Conservation (phyloP, 2,888 invertebrate genomes). For the Hypomecis atomaria region DNA sequence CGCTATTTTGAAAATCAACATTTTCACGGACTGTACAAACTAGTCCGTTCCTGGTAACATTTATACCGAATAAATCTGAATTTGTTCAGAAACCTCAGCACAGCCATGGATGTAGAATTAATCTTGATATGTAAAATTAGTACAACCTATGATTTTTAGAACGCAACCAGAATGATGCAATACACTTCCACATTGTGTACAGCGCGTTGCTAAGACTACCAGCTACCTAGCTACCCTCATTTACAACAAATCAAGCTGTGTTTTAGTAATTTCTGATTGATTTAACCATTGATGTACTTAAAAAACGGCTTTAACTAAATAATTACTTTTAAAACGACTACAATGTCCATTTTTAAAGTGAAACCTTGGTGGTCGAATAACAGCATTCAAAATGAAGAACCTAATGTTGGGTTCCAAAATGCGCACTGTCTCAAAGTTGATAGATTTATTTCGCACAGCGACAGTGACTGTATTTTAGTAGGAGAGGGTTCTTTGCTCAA, state of each 20-base stretch:
- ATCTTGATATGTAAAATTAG: too few relatives aligned
- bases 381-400: conserved; percentile 83
- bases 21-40: too few relatives aligned
- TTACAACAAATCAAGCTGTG: background rate
- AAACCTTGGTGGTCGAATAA: conserved; percentile 94
- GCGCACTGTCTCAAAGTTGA: conserved; percentile 87
- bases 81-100: too few relatives aligned
- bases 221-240: conserved; percentile 1
- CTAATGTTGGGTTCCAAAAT: conserved; percentile 84
- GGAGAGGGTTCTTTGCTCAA: conserved; percentile 69
- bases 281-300: too few relatives aligned
- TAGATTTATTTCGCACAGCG: conserved; percentile 91
- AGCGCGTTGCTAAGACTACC: conserved; percentile 27
- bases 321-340: conserved; percentile 17
- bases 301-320: too few relatives aligned
- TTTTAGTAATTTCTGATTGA: too few relatives aligned
- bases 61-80: too few relatives aligned
- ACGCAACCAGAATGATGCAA: too few relatives aligned
- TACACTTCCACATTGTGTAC: conserved; percentile 14
- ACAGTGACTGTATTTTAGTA: conserved; percentile 91
- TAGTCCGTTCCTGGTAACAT: too few relatives aligned
- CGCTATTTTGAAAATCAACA: too few relatives aligned
- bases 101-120: too few relatives aligned
- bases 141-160: too few relatives aligned
- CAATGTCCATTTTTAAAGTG: conserved; percentile 97